A percentile compares a stretch with the other conserved stretches of the same genome.
Conservation (phyloP, 2,113 vertebrate species). For the Macrotus californicus region DNA sequence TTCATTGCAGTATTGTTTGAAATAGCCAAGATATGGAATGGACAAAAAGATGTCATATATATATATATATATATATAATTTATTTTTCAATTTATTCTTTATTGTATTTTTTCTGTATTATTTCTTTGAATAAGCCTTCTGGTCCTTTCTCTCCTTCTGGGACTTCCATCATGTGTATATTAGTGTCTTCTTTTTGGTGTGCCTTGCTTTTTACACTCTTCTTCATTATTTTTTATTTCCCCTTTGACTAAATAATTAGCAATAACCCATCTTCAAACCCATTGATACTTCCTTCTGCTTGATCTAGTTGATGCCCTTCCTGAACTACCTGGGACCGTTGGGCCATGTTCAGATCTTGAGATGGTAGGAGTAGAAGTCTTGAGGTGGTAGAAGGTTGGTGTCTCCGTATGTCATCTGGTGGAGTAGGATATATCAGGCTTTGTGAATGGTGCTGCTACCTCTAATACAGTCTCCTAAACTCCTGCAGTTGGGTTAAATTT, state of each 20-base stretch:
- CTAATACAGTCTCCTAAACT: not conserved
- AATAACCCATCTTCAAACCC: not conserved
- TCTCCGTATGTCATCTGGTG: not conserved
- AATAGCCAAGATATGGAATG: not conserved
- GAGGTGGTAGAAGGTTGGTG: not conserved
- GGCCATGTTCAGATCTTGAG: not conserved
- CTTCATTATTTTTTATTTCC: not conserved
- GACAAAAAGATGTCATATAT: not conserved
- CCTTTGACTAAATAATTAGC: not conserved
- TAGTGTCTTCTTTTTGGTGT: not conserved
- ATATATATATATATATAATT: no score
- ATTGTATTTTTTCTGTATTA: no score
- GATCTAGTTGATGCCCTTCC: not conserved
- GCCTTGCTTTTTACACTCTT: not conserved
- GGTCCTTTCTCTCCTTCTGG: not conserved
- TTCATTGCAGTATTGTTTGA: not conserved
- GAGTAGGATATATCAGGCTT: not conserved
- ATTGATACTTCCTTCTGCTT: not conserved
- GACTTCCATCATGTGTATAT: not conserved
- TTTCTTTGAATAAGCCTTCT: not conserved
- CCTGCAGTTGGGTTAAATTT: not conserved
- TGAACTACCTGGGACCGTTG: not conserved
- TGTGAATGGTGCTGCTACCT: not conserved
- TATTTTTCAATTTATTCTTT: no score
- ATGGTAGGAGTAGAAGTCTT: not conserved